Evolutionary conservation across 2,888 invertebrate species (phyloP).

Genomic region (Sisyra nigra): DNA sequence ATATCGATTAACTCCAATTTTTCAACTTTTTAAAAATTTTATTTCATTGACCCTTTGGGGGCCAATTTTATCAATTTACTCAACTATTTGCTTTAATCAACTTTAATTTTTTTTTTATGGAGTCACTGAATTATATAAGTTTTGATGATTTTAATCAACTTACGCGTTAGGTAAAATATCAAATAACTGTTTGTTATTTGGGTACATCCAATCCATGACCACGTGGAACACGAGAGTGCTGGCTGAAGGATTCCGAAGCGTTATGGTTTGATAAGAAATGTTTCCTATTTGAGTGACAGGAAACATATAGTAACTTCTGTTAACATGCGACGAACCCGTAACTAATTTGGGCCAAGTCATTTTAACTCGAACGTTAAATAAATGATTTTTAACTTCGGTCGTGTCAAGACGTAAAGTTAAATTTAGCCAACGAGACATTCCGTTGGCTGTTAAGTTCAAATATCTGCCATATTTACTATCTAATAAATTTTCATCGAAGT

Average conservation of each 20-base stretch:
- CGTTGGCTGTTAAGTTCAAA: conserved; percentile 31
- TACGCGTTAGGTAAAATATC: conserved; percentile 32
- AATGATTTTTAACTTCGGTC: conserved; percentile 45
- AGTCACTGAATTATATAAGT: too few species aligned
- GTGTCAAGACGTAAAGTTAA: conserved; percentile 63
- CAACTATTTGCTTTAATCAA: too few species aligned
- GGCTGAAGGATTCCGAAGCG: conserved; percentile 56
- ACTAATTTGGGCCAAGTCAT: conserved; percentile 49
- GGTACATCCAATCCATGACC: conserved; percentile 52
- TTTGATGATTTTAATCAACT: too few species aligned
- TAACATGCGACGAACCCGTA: conserved; percentile 21
- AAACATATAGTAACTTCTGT: conserved; percentile 37
- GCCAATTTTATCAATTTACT: too few species aligned
- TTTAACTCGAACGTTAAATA: conserved; percentile 46
- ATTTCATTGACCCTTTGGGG: too few species aligned
- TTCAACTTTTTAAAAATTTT: too few species aligned
- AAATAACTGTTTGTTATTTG: conserved; percentile 37
- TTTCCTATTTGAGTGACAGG: conserved; percentile 62
- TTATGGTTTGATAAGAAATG: conserved; percentile 43
- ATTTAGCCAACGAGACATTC: conserved; percentile 39
- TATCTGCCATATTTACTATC: conserved; percentile 43
- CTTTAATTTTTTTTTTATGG: too few species aligned
- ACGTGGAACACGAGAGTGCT: conserved; percentile 56
- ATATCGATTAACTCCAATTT: too few species aligned
- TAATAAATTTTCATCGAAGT: conserved; percentile 50